Base-by-base conservation (phyloP, 2,888 invertebrate genomes). In the Troides helena region DNA sequence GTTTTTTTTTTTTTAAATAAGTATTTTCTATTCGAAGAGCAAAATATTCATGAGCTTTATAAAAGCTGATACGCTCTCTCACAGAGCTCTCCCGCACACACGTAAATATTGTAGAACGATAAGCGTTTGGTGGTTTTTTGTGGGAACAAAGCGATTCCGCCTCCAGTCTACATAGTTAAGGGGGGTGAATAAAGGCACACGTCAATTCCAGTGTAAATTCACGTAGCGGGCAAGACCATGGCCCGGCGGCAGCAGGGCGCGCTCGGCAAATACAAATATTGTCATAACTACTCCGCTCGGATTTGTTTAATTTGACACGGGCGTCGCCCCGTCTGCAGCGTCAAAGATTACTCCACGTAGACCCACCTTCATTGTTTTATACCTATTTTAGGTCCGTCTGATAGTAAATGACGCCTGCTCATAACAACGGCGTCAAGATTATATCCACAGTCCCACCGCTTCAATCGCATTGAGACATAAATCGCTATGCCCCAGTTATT, bases 251-350 rank as follows among this genome's bases (percentile, higher is more conserved):
- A 70, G 78, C 74, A 75, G 63, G 68, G 78, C 74, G 80, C 78
- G 77, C 73, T 73, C 72, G 71, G 75, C 78, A 80, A 83, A 83
- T 74, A 84, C 87, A 89, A 91, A 90, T 88, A 89, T 90, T 91
- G 88, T 85, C 86, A 82, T 82, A 88, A 83, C 39, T 39, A 39
- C 88, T 85, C 83, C 72, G 68, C 12, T 18, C 79, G 84, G 87
- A 86, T 90, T 88, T 90, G 89, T 90, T 89, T 89, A 88, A 89
- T 87, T 87, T 90, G 86, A 87, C 88, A 80, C 87, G 80, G 76
- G 79, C 81, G 82, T 73, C 82, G 81, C 74, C 77, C 75, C 75
- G 81, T 80, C 82, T 84, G 70, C 65, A 46, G 17, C 25, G 14
- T 74, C 81, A 84, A 72, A 85, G 86, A 89, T 68, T 75, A 79